Percentiles rank a stretch among this genome's conserved stretches.
Evolutionary conservation across 2,888 invertebrate species (phyloP).

Genomic region (Philopedon plagiatum): DNA sequence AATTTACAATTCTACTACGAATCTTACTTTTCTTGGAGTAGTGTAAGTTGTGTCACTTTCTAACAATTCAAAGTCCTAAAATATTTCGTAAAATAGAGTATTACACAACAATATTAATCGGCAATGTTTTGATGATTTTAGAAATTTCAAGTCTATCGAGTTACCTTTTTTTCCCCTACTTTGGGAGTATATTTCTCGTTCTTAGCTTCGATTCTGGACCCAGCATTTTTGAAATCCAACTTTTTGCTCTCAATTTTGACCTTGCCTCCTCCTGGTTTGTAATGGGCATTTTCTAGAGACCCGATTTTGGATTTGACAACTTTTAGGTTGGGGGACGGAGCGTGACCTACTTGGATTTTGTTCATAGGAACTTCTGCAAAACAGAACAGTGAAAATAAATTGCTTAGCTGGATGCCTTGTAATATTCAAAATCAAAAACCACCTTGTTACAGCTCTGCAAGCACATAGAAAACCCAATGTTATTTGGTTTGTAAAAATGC

Average conservation of each 20-base stretch:
- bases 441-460: too few relatives aligned
- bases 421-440: too few relatives aligned
- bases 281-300: slow-evolving; percentile 89
- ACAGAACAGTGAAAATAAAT: neutral
- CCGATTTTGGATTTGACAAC: slow-evolving; percentile 94
- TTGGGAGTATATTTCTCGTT: slow-evolving; percentile 90
- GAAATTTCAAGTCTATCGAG: neutral
- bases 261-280: slow-evolving; percentile 91
- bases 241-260: slow-evolving; percentile 91
- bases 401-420: too few relatives aligned
- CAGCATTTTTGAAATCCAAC: slow-evolving; percentile 86
- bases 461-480: too few relatives aligned
- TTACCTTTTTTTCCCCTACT: slow-evolving; percentile 93
- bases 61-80: slow-evolving; percentile 29
- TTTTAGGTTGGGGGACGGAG: slow-evolving; percentile 93
- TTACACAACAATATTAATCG: too few relatives aligned
- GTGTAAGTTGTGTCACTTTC: slow-evolving; percentile 24
- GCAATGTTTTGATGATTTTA: too few relatives aligned
- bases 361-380: slow-evolving; percentile 89
- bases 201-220: slow-evolving; percentile 91
- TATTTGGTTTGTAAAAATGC: too few relatives aligned
- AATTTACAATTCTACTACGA: neutral
- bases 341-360: slow-evolving; percentile 92
- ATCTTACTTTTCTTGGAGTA: slow-evolving; percentile 38
- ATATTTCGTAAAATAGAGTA: neutral